A percentile compares a stretch with the other conserved stretches of the same genome.
Conservation (phyloP, 2,888 invertebrate genomes). For the Bellardia pandia region DNA sequence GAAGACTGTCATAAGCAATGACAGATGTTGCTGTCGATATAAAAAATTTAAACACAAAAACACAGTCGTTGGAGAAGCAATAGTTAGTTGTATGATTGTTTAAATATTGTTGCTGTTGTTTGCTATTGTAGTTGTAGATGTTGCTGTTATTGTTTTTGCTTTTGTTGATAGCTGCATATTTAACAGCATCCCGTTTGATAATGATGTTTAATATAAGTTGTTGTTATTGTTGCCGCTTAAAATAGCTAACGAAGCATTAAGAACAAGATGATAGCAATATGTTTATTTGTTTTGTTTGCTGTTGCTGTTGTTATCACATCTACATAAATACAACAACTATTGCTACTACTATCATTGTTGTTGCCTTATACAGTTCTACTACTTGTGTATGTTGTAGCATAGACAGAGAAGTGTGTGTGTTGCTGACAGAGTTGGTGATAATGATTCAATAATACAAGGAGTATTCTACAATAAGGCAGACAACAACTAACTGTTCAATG, state of each 20-base stretch:
- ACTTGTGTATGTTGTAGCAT: neutral
- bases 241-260: constrained; percentile 62
- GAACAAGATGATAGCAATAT: constrained; percentile 59
- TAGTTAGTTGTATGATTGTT: constrained; percentile 18
- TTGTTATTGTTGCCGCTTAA: constrained; percentile 17
- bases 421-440: neutral
- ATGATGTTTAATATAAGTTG: constrained; percentile 51
- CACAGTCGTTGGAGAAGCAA: neutral
- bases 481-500: neutral
- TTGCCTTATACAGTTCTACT: neutral
- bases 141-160: neutral
- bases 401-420: neutral
- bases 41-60: constrained; percentile 9
- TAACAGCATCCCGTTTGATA: constrained; percentile 59
- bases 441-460: neutral
- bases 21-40: constrained; percentile 66
- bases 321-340: neutral
- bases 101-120: constrained; percentile 14
- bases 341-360: constrained; percentile 7
- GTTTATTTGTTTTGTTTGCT: constrained; percentile 42
- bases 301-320: neutral
- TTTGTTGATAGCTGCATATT: constrained; percentile 35
- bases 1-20: constrained; percentile 51
- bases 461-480: neutral
- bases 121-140: constrained; percentile 2